phyloP scores from a whole-genome alignment of 1,140 invertebrate species.

The Drosophila orosa region DNA sequence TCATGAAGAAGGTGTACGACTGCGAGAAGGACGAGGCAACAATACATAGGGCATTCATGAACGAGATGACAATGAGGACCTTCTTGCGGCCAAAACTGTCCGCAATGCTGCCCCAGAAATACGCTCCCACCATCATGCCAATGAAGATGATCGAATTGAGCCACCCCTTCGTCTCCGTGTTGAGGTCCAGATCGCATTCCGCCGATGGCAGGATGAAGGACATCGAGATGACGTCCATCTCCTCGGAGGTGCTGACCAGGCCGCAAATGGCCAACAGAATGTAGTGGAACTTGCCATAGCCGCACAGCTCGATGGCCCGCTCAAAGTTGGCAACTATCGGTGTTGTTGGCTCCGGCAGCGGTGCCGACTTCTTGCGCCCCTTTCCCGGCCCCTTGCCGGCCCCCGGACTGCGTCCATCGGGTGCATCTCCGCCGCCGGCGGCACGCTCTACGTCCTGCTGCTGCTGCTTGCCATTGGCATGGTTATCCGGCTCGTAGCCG shows the following conservation, averaged over 20 bases:
- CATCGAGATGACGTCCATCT: conserved; percentile 97
- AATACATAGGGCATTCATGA: conserved; percentile 95
- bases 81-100: conserved; percentile 93
- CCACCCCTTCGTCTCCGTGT: conserved; percentile 94
- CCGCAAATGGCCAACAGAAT: conserved; percentile 94
- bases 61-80: conserved; percentile 93
- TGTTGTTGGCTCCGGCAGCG: conserved; percentile 74
- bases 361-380: conserved; percentile 71
- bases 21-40: conserved; percentile 94
- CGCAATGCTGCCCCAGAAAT: conserved; percentile 95
- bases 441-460: conserved; percentile 80
- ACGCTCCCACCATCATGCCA: conserved; percentile 97
- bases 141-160: conserved; percentile 93
- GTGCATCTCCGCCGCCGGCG: conserved; percentile 60
- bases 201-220: conserved; percentile 97
- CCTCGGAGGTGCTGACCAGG: conserved; percentile 96
- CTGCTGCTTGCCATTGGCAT: conserved; percentile 69
- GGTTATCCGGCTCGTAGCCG: conserved; percentile 71
- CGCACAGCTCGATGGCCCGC: conserved; percentile 92
- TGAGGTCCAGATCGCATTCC: conserved; percentile 95
- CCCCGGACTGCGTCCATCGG: conserved; percentile 34
- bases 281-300: conserved; percentile 97
- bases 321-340: conserved; percentile 92
- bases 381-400: conserved; percentile 40
- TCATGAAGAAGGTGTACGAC: conserved; percentile 93